Base-by-base conservation (phyloP, 1,140 invertebrate genomes). In the Drosophila azteca region DNA sequence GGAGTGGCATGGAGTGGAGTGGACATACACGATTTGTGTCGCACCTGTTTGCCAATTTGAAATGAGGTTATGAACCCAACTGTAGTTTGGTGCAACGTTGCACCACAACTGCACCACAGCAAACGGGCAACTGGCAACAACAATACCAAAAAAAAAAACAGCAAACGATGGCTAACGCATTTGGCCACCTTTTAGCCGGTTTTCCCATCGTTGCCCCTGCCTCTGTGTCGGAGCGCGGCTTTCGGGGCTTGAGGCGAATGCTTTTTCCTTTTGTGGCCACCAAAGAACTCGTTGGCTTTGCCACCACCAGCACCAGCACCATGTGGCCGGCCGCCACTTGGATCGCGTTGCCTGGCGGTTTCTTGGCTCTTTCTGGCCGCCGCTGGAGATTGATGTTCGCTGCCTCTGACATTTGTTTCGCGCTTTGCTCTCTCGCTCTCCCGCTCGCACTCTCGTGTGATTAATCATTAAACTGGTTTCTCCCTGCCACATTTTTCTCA, bases 381-480 rank as follows among this genome's bases (percentile, higher is more conserved):
- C 57, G 69, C 79, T 83, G 76, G 83, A 87, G 83, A 88, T 88
- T 88, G 83, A 88, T 88, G 83, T 88, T 88, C 54, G 79, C 71
- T 88, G 83, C 76, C 79, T 89, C 83, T 88, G 84, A 88, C 83
- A 88, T 88, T 88, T 89, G 84, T 88, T 89, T 83, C 79, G 79
- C 79, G 83, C 83, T 39, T 39, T 4, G 77, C 74, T 39, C 35
- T 13, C 35, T 39, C 35, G 13, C 67, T 51, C 46, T 79, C 72
- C 29, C 71, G 54, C 71, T 87, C 71, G 61, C 83, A 77, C 83
- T 41, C 20, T 55, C 22, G 39, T 55, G 9, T 52, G 72, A 65
- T 63, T 43, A 22, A 50, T 50, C 49, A 55, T 26, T 35, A 52
- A 83, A 87, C 83, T 70, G 71, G 83, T 88, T 87, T 78, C 57